Percentiles rank a stretch among this genome's conserved stretches.
Conservation (phyloP, 2,113 vertebrate genomes). For the Bettongia penicillata region DNA sequence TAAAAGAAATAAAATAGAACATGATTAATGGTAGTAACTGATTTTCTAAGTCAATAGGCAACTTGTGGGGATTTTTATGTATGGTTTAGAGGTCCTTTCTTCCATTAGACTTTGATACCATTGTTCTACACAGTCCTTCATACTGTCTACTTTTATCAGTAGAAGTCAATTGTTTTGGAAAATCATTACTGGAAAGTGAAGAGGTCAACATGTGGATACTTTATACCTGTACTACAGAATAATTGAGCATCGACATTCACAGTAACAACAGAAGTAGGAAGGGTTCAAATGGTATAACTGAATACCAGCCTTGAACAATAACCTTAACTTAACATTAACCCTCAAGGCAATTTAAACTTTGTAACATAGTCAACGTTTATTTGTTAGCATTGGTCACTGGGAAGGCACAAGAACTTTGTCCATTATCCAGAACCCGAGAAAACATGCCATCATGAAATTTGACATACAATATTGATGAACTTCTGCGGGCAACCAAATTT, state of each 20-base stretch:
- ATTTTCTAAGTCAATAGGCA: background rate
- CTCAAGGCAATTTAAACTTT: background rate
- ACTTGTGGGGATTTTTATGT: background rate
- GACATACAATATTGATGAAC: no score
- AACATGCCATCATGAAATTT: no score
- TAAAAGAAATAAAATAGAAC: background rate
- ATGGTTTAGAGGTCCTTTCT: background rate
- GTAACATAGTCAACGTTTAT: background rate
- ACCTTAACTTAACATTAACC: background rate
- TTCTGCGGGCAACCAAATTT: no score
- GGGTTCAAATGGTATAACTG: background rate
- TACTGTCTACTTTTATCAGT: background rate
- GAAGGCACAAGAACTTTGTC: no score
- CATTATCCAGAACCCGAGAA: no score
- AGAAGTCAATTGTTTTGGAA: background rate
- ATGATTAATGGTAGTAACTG: background rate
- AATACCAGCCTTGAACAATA: background rate
- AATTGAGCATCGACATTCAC: background rate
- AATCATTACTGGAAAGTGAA: background rate
- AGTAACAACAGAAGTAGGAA: background rate
- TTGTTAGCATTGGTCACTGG: background rate
- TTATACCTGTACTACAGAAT: background rate
- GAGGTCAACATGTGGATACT: background rate
- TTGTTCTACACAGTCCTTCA: background rate
- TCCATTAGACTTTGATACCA: background rate